phyloP scores from a whole-genome alignment of 1,140 invertebrate genomes.

The Semibalanus balanoides region DNA sequence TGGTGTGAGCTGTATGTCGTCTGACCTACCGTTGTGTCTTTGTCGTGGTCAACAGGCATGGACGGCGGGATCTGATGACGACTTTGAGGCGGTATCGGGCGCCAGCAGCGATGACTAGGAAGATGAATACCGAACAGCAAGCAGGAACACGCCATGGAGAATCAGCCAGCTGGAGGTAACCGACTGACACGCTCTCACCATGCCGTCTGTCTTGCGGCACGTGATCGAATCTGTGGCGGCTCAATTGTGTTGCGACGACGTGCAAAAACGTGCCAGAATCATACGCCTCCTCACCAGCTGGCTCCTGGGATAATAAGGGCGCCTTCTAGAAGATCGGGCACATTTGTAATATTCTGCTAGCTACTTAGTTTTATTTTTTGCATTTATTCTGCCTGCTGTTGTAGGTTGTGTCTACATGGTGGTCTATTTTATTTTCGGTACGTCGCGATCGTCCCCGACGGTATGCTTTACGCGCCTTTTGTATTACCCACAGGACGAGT shows the following conservation, averaged over 20 bases:
- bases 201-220: neutral
- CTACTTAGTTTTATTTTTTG: too few relatives aligned
- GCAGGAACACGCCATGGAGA: constrained; percentile 55
- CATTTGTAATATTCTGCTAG: too few relatives aligned
- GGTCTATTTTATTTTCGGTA: too few relatives aligned
- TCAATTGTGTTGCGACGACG: neutral
- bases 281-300: neutral
- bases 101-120: constrained; percentile 67
- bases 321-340: too few relatives aligned
- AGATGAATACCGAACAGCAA: constrained; percentile 67
- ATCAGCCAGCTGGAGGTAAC: constrained; percentile 44
- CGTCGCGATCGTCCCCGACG: constrained; percentile 7
- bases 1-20: too few relatives aligned
- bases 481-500: constrained; percentile 39
- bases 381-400: too few relatives aligned
- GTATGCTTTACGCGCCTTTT: constrained; percentile 4
- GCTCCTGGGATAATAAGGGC: neutral
- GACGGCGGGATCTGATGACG: constrained; percentile 31
- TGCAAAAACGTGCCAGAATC: neutral
- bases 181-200: too few relatives aligned
- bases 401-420: too few relatives aligned
- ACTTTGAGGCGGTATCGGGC: constrained; percentile 46
- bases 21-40: too few relatives aligned
- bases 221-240: neutral
- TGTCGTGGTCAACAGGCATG: neutral